Evolutionary conservation across 2,888 invertebrate species (phyloP).

Genomic region (Catocala fraxini): DNA sequence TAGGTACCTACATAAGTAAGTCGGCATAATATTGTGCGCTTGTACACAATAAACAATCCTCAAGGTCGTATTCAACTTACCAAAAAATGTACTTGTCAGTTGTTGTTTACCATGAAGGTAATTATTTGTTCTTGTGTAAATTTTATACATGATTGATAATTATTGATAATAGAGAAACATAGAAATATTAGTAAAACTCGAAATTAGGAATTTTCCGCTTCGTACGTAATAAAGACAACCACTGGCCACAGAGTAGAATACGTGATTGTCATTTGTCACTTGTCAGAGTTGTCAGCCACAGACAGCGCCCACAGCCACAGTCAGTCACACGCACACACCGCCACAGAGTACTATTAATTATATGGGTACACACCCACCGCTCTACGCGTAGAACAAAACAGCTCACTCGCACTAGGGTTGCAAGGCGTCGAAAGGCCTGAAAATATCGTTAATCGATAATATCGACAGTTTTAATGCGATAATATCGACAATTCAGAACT

Average conservation of each 20-base stretch:
- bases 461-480: no score
- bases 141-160: conserved; percentile 42
- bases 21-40: conserved; percentile 4
- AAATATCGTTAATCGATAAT: no score
- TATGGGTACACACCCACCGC: no score
- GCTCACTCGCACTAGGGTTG: no score
- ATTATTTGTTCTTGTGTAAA: conserved; percentile 39
- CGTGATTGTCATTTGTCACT: no score
- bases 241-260: background rate
- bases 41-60: conserved; percentile 22
- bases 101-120: conserved; percentile 36
- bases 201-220: background rate
- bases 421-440: no score
- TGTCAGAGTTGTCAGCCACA: no score
- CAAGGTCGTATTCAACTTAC: conserved; percentile 37
- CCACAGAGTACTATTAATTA: no score
- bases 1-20: conserved; percentile 6
- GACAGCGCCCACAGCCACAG: no score
- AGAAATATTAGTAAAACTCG: background rate
- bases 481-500: no score
- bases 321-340: no score
- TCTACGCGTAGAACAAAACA: no score
- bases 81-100: conserved; percentile 39
- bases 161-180: background rate
- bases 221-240: background rate